A percentile compares a stretch with the other conserved stretches of the same genome.
phyloP scores from a whole-genome alignment of 1,140 invertebrate genomes.

The Rhyzopertha dominica region DNA sequence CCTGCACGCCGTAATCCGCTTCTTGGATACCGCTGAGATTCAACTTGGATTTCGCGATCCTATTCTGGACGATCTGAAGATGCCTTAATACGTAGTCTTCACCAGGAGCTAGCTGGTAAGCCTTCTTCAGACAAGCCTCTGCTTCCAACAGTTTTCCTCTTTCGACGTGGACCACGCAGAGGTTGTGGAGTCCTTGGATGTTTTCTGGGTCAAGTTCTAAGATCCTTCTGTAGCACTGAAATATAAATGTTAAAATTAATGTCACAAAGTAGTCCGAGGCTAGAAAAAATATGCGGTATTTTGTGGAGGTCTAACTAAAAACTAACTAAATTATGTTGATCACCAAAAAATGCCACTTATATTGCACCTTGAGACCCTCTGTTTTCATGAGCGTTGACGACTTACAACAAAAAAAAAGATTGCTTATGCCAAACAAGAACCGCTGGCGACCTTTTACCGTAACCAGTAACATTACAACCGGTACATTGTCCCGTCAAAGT shows the following conservation, averaged over 20 bases:
- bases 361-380: no score
- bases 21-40: conserved; percentile 26
- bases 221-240: conserved; percentile 85
- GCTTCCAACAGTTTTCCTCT: conserved; percentile 76
- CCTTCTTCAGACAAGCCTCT: conserved; percentile 76
- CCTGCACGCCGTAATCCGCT: conserved; percentile 22
- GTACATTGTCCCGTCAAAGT: no score
- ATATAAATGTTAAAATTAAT: neutral
- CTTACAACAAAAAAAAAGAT: no score
- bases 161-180: conserved; percentile 94
- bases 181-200: conserved; percentile 91
- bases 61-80: conserved; percentile 74
- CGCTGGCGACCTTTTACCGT: no score
- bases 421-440: no score
- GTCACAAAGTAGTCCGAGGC: neutral
- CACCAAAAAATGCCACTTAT: no score
- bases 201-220: conserved; percentile 83
- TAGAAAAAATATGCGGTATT: no score
- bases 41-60: conserved; percentile 51
- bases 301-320: no score
- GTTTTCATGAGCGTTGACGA: no score
- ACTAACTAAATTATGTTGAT: no score
- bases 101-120: conserved; percentile 72
- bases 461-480: no score
- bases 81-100: conserved; percentile 90